Base-by-base conservation (phyloP, 1,140 invertebrate species). In the Pollicipes pollicipes region DNA sequence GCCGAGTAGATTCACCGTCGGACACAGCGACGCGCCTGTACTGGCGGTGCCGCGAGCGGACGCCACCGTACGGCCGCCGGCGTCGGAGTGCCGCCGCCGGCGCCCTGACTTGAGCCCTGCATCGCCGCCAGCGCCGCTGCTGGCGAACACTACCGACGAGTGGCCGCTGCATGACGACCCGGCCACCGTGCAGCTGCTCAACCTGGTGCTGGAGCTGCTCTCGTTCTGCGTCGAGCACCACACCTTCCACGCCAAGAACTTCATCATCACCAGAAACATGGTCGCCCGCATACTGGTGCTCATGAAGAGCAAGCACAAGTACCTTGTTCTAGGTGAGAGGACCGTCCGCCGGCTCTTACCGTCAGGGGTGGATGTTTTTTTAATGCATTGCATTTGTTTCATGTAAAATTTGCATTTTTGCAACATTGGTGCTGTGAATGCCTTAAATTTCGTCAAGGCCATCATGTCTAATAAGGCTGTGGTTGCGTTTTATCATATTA, bases 201-300 rank as follows among this genome's bases (percentile, higher is more conserved):
- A 93, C 68, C 83, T 98, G 69, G 95, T 99, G 66, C 80, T 99
- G 71, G 96, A 99, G 80, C 82, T 99, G 74, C 83, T 99, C 69
- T 93, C 93, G n/a, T 99, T 99, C 81, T 99, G 96, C 82, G 94
- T 99, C n/a, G 97, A 99, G 81, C 95, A 98, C 84, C 97, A 99
- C 82, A 93, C 91, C 68, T 98, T 96, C 83, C 95, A 98, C 81
- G 97, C 98, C 78, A 97, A 97, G 80, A 97, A 96, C 78, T 98
- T 93, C 81, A 91, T 98, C 79, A 86, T 98, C 75, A 93, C 93
- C 80, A 97, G 96, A 83, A 95, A 99, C 83, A 84, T 99, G 73
- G 84, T 99, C 69, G 87, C 91, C 78, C 86, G 91, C 80, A 93
- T 99, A 79, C 83, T 98, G 73, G 92, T 98, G 72, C 84, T 98